A percentile compares a stretch with the other conserved stretches of the same genome.
Evolutionary conservation across 1,140 invertebrate genomes (phyloP).

Genomic region (Cydia amplana): DNA sequence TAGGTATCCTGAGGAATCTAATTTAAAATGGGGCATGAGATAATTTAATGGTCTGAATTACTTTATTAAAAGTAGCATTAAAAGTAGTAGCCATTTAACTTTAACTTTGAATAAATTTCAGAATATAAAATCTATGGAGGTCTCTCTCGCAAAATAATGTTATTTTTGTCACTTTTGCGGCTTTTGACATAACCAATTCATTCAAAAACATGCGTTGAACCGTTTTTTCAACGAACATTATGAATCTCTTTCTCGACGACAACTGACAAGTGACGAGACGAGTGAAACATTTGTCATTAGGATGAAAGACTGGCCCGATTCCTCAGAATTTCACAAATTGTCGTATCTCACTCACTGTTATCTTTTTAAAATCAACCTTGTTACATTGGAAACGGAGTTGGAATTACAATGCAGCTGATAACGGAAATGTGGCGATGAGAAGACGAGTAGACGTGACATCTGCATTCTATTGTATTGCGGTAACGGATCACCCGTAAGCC

Average conservation of each 20-base stretch:
- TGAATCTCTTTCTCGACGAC: slow-evolving; percentile 34
- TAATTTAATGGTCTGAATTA: too few relatives aligned
- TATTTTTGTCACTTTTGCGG: not conserved
- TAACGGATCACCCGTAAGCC: not conserved
- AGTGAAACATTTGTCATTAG: slow-evolving; percentile 52
- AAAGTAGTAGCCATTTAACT: too few relatives aligned
- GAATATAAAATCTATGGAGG: too few relatives aligned
- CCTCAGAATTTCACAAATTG: slow-evolving; percentile 46
- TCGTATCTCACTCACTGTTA: not conserved
- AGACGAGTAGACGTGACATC: slow-evolving; percentile 1
- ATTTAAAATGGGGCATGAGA: too few relatives aligned
- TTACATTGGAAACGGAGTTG: not conserved
- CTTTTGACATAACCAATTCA: not conserved
- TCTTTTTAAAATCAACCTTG: not conserved
- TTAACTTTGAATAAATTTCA: too few relatives aligned
- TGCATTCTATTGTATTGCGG: not conserved
- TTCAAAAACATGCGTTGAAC: not conserved
- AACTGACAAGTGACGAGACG: slow-evolving; percentile 47
- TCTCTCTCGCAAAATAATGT: not conserved
- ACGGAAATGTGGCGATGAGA: not conserved
- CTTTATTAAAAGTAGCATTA: too few relatives aligned
- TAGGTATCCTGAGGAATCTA: too few relatives aligned
- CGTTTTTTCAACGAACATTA: slow-evolving; percentile 42
- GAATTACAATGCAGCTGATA: not conserved
- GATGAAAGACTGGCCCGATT: slow-evolving; percentile 34